These are phyloP conservation scores for Prionailurus viverrinus DNA, from an alignment of 2,113 vertebrate genomes.

Conservation along the genomic window DNA sequence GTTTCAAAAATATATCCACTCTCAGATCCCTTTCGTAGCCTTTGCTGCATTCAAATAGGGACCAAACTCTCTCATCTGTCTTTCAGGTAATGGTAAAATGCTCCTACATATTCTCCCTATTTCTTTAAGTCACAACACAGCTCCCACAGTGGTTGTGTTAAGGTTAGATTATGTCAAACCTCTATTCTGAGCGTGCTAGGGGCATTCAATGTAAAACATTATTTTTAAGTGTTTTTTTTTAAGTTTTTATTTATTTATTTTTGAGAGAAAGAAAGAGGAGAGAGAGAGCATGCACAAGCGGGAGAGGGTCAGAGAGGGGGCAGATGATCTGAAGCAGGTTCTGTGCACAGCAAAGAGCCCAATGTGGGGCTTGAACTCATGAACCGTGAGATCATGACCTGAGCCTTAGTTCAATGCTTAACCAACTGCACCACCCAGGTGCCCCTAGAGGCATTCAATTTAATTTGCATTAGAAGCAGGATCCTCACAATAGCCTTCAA, in stretches of 20 bases:
- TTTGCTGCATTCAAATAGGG: background rate
- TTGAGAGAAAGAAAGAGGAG: too few relatives aligned
- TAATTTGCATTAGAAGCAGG: background rate
- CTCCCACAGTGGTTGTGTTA: background rate
- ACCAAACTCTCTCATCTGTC: background rate
- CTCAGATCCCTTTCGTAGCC: background rate
- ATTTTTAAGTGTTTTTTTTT: too few relatives aligned
- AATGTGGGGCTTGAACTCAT: too few relatives aligned
- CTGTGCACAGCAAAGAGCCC: too few relatives aligned
- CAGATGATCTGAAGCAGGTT: too few relatives aligned
- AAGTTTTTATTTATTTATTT: too few relatives aligned
- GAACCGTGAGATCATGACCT: too few relatives aligned
- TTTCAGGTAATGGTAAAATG: background rate
- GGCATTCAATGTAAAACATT: background rate
- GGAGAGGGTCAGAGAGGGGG: too few relatives aligned
- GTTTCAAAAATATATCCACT: background rate
- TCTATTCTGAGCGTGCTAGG: background rate
- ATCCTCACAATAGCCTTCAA: background rate
- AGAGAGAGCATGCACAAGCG: too few relatives aligned
- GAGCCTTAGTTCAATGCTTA: too few relatives aligned
- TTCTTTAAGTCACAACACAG: background rate
- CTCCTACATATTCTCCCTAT: background rate
- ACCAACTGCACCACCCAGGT: too few relatives aligned
- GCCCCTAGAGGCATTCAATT: background rate
- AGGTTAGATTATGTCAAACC: background rate